Base-by-base conservation (phyloP, 2,888 invertebrate species). In the Byasa hedistus region DNA sequence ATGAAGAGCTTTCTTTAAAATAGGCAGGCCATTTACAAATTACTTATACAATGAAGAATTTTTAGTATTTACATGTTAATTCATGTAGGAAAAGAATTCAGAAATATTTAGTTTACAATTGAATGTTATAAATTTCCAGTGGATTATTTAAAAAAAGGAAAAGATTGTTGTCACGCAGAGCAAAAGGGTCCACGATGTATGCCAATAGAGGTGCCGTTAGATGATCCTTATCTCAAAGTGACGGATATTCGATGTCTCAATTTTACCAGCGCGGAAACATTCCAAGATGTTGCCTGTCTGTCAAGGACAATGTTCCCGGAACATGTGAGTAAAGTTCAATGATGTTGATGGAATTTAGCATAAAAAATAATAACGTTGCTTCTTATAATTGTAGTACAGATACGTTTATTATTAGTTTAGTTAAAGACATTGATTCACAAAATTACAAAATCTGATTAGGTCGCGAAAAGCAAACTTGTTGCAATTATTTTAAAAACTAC, bases 261-360 rank as follows among this genome's bases (percentile, higher is more conserved):
- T 81, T 86, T 85, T 79, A 81, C 84, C 48, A 76, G 84, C 61
- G 85, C 85, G n/a, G 82, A 85, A 82, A 88, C 86, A 76, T 89
- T 87, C 78, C 83, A 84, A 79, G 85, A 88, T 69, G 73, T 74
- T 61, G 81, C 82, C 68, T 88, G 89, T 78, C 75, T 79, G 70
- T 71, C 79, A 63, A 79, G 82, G 73, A 79, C 75, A 69, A 78
- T 76, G 73, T 73, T 78, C 24, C 81, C 81, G 54, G 84, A 85
- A 76, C 87, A 86, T 80, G 86, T 87, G 69, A 76, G 75, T 69
- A 64, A 36, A 60, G 61, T 64, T 58, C 32, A 36, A 36, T 36
- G 32, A 48, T 48, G 1, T 48, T 48, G n/a, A 48, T 32, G 15
- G 19, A 57, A 57, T 54, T 55, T 15, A 10, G 52, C 22, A 57